Evolutionary conservation across 2,113 vertebrate species (phyloP).

Genomic region (Loxodonta africana): DNA sequence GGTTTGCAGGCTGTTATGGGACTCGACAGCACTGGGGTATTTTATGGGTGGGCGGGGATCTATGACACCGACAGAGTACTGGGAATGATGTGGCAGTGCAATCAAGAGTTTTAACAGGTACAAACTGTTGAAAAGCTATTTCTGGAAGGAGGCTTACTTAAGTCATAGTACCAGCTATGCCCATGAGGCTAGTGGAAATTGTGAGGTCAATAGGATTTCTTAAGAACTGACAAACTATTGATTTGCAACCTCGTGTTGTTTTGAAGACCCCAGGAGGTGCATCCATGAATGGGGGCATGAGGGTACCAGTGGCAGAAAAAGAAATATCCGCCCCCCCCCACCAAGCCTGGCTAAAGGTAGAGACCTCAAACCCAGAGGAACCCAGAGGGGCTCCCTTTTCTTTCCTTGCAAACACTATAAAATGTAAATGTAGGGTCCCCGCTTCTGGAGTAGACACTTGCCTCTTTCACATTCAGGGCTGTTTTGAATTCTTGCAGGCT

Average conservation of each 20-base stretch:
- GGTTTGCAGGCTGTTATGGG: background rate
- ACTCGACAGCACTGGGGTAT: too few species aligned
- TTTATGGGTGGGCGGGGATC: background rate
- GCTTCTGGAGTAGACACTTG: slow-evolving; percentile 67
- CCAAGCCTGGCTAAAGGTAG: background rate
- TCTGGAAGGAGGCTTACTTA: background rate
- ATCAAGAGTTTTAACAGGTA: background rate
- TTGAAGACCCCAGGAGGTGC: background rate
- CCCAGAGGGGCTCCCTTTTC: background rate
- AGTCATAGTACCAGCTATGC: background rate
- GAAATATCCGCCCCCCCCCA: background rate
- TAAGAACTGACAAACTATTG: background rate
- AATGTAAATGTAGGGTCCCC: background rate
- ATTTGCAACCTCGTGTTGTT: background rate
- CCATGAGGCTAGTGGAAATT: background rate
- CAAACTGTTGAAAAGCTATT: background rate
- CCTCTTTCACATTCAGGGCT: slow-evolving; percentile 95
- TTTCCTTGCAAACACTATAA: background rate
- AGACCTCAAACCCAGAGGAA: background rate
- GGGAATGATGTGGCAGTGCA: background rate
- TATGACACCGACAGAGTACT: background rate
- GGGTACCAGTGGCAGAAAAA: background rate
- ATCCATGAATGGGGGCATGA: background rate
- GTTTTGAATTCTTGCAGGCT: slow-evolving; percentile 92
- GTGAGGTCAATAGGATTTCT: background rate